Percentiles rank a stretch among this genome's conserved stretches.
phyloP scores from a whole-genome alignment of 2,113 vertebrate genomes.

The Dermatemys mawii region DNA sequence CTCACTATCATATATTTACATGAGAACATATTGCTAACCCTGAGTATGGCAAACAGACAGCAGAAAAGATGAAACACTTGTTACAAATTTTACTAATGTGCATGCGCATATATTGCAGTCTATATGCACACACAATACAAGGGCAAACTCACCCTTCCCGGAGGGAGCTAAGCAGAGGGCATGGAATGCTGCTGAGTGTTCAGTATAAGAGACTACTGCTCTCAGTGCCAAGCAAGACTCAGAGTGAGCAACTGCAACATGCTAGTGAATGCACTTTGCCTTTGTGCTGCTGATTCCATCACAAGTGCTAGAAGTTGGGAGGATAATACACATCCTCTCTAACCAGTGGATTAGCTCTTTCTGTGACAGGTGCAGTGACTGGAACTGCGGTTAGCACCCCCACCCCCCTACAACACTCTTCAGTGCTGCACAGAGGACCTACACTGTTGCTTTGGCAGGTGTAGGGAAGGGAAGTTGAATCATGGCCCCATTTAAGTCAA shows the following conservation, averaged over 20 bases:
- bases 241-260: accelerated
- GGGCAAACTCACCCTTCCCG: neutral
- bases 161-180: neutral
- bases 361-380: neutral
- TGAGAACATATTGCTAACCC: neutral
- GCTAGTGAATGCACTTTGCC: neutral
- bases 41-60: neutral
- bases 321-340: neutral
- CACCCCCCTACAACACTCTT: neutral
- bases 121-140: neutral
- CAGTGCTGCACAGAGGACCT: neutral
- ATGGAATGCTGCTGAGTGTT: neutral
- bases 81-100: neutral
- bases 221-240: neutral
- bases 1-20: neutral
- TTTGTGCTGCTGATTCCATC: neutral
- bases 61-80: neutral
- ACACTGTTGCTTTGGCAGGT: neutral
- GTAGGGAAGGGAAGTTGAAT: neutral
- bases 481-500: neutral
- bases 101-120: neutral
- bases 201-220: neutral
- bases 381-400: neutral
- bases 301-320: neutral
- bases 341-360: neutral